A percentile compares a stretch with the other conserved stretches of the same genome.
Conservation (phyloP, 2,797 vertebrate species). For the Eulemur coronatus region DNA sequence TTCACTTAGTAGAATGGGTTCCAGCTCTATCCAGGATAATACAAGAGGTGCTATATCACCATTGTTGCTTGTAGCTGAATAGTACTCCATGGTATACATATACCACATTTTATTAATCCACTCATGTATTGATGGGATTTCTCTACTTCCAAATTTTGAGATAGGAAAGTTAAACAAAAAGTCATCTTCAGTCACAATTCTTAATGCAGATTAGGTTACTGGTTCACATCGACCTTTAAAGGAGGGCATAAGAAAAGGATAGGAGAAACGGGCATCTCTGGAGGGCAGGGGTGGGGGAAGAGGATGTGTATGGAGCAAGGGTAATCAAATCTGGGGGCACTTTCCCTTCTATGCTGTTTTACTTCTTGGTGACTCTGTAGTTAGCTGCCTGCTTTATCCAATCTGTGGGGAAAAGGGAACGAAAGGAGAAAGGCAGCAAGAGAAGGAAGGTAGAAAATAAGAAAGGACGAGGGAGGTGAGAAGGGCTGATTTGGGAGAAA, state of each 20-base stretch:
- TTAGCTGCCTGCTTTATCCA: background rate
- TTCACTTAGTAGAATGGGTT: too few species aligned
- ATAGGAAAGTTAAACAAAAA: background rate
- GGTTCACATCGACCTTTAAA: background rate
- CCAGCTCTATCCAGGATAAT: too few species aligned
- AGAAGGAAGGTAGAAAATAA: background rate
- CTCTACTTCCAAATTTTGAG: background rate
- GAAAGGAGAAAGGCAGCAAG: background rate
- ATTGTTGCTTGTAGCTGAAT: too few species aligned
- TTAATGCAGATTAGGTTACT: background rate
- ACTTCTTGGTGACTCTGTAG: background rate
- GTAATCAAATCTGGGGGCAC: background rate
- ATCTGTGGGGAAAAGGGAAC: background rate
- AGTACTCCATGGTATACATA: too few species aligned
- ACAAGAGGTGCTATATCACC: too few species aligned
- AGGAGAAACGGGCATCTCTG: background rate
- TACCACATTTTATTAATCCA: too few species aligned
- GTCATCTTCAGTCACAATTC: background rate
- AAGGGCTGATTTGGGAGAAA: background rate
- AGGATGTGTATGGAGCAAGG: background rate
- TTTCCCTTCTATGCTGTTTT: background rate
- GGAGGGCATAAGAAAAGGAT: background rate
- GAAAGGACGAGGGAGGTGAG: background rate
- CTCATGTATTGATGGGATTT: background rate
- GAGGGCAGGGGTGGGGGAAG: background rate